Conservation (phyloP, 1,140 invertebrate genomes). For the Papilio glaucus region DNA sequence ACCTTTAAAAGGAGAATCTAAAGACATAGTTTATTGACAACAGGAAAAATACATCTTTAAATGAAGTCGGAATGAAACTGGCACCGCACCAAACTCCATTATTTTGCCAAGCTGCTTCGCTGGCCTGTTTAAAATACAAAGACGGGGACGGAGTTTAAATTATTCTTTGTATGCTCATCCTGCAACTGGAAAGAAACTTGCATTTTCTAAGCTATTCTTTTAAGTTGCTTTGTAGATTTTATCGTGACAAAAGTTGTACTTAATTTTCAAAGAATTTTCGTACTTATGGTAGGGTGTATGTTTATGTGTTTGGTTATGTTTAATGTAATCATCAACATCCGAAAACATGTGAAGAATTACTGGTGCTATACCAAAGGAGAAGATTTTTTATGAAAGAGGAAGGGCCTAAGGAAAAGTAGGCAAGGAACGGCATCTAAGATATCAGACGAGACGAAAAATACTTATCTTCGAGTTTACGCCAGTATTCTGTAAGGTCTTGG, state of each 20-base stretch:
- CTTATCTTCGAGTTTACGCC: no score
- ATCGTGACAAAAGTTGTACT: conserved; percentile 4
- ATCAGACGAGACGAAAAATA: no score
- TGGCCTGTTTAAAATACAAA: conserved; percentile 26
- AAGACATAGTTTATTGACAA: conserved; percentile 19
- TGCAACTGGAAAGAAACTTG: conserved; percentile 24
- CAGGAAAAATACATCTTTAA: conserved; percentile 29
- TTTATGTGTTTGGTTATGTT: background rate
- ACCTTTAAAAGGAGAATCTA: background rate
- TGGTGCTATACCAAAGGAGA: no score
- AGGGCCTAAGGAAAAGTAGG: no score
- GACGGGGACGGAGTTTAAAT: conserved; percentile 32
- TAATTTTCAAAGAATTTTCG: conserved; percentile 9
- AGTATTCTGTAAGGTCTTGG: no score
- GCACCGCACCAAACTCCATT: conserved; percentile 30
- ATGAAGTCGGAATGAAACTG: conserved; percentile 29
- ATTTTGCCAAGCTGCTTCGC: conserved; percentile 28
- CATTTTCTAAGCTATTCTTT: conserved; percentile 29
- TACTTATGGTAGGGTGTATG: background rate
- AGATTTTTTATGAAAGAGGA: no score
- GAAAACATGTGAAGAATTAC: no score
- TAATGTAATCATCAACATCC: no score
- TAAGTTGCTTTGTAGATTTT: conserved; percentile 18
- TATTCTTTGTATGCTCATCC: conserved; percentile 30
- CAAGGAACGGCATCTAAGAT: no score